These are phyloP conservation scores for Neocrepidodera transversa DNA, from an alignment of 2,888 invertebrate species.

Conservation along the genomic window DNA sequence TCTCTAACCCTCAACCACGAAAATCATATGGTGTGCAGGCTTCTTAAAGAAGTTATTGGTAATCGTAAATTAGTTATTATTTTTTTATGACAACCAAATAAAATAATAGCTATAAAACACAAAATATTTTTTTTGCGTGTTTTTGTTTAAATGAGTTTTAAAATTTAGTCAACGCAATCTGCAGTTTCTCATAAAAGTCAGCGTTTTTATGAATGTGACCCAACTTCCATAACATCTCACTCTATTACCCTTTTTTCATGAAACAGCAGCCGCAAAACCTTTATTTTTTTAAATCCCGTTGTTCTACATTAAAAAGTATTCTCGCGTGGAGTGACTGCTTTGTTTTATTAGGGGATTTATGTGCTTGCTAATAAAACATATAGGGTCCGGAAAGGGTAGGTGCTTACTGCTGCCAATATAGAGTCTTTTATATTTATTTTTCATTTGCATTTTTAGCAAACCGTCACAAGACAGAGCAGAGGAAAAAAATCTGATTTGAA, in stretches of 20 bases:
- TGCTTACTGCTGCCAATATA: conserved; percentile 15
- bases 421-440: conserved; percentile 29
- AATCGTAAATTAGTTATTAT: too few relatives aligned
- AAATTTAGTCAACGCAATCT: conserved; percentile 7
- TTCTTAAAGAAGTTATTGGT: too few relatives aligned
- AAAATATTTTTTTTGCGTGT: too few relatives aligned
- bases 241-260: conserved; percentile 12
- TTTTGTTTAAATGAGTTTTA: too few relatives aligned
- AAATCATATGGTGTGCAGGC: too few relatives aligned
- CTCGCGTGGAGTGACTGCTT: conserved; percentile 23
- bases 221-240: conserved; percentile 16
- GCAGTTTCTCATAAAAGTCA: conserved; percentile 10
- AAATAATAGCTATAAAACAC: too few relatives aligned
- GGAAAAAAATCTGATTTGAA: too few relatives aligned
- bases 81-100: too few relatives aligned
- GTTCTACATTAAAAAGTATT: conserved; percentile 23
- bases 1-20: too few relatives aligned
- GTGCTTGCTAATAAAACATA: conserved; percentile 44
- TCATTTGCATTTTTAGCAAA: conserved; percentile 21
- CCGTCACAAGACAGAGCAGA: too few relatives aligned
- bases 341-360: conserved; percentile 41
- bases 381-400: conserved; percentile 30
- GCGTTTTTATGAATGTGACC: conserved; percentile 7
- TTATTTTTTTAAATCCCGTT: conserved; percentile 19
- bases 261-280: conserved; percentile 12